A percentile compares a stretch with the other conserved stretches of the same genome.
These are phyloP conservation scores for Temnopleurus reevesii DNA, from an alignment of 53 echinoderm and acorn worm genomes.

Conservation along the genomic window DNA sequence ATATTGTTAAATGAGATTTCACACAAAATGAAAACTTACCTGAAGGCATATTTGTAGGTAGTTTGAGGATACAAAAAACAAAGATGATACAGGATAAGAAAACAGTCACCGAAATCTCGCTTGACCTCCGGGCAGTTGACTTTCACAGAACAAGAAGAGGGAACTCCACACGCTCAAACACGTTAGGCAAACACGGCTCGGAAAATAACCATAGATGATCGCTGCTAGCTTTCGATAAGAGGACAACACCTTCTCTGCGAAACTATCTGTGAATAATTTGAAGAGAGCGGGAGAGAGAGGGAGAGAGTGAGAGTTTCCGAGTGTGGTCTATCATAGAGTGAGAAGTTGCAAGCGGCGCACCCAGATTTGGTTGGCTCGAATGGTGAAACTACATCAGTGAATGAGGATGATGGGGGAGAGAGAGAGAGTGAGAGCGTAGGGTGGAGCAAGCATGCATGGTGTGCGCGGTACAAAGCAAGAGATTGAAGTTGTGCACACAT, in stretches of 20 bases:
- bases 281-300: neutral
- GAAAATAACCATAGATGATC: neutral
- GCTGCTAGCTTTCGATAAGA: neutral
- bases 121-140: constrained; percentile 6
- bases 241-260: constrained; percentile 45
- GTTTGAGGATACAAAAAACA: neutral
- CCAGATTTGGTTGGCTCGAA: too few relatives aligned
- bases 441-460: neutral
- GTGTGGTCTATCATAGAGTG: too few relatives aligned
- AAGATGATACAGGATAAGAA: neutral
- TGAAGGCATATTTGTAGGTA: constrained; percentile 28
- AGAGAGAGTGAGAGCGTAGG: neutral
- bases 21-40: constrained; percentile 1
- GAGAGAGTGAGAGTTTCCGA: too few relatives aligned
- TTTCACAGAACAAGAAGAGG: neutral
- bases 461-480: neutral
- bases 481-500: neutral
- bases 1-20: too few relatives aligned
- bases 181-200: constrained; percentile 24
- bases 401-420: neutral
- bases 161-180: neutral
- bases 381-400: neutral
- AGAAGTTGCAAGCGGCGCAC: too few relatives aligned
- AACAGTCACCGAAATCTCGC: neutral
- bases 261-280: neutral